These are phyloP conservation scores for Ginglymostoma cirratum DNA, from an alignment of 2,113 vertebrate genomes.

Conservation along the genomic window DNA sequence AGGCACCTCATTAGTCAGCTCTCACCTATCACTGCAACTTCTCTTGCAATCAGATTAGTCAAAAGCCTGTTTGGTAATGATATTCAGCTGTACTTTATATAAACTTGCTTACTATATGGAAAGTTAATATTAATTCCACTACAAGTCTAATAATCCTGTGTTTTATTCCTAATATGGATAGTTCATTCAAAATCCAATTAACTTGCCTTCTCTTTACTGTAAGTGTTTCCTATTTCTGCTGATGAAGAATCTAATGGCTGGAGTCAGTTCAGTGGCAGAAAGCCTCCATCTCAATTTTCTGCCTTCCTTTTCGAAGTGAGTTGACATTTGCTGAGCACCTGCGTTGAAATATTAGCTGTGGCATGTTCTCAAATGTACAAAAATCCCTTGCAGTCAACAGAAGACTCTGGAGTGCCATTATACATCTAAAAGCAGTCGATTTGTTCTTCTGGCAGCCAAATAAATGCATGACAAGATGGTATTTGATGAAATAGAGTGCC, in stretches of 20 bases:
- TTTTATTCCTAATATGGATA: neutral
- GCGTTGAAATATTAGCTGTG: neutral
- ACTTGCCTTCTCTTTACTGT: neutral
- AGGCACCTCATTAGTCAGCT: slow-evolving; percentile 1
- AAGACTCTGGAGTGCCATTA: neutral
- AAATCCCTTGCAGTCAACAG: neutral
- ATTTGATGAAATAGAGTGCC: neutral
- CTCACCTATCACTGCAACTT: neutral
- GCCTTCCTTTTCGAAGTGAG: neutral
- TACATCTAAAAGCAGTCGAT: neutral
- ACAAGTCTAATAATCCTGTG: neutral
- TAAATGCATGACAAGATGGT: neutral
- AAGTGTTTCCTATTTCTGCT: neutral
- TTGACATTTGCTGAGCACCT: neutral
- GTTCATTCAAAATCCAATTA: neutral
- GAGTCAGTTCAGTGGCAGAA: neutral
- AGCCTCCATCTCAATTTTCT: neutral
- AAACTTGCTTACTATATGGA: neutral
- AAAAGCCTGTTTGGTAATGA: neutral
- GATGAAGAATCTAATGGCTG: neutral
- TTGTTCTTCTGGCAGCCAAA: neutral
- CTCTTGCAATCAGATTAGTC: neutral
- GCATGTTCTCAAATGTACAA: neutral
- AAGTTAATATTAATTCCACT: slow-evolving; percentile 12
- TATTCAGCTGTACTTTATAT: slow-evolving; percentile 23